These are phyloP conservation scores for Ptilodon capucinus DNA, from an alignment of 2,888 invertebrate genomes.

Conservation along the genomic window DNA sequence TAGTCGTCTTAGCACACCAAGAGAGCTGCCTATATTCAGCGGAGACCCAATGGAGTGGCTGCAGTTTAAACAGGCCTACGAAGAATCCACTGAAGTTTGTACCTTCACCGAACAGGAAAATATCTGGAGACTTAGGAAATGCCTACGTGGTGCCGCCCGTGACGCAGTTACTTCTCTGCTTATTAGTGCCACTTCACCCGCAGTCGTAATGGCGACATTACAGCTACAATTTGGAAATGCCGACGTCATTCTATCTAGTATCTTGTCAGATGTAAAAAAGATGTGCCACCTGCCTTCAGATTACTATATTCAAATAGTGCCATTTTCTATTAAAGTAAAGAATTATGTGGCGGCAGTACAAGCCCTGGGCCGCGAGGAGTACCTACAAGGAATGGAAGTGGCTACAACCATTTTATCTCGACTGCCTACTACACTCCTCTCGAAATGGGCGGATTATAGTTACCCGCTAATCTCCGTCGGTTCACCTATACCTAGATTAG, in stretches of 20 bases:
- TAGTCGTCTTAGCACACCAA: constrained; percentile 3
- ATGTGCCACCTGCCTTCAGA: constrained; percentile 8
- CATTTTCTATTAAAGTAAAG: constrained; percentile 21
- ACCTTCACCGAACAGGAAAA: constrained; percentile 16
- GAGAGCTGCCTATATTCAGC: constrained; percentile 4
- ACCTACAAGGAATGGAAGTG: constrained; percentile 13
- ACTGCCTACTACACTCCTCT: constrained; percentile 16
- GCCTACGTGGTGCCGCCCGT: constrained; percentile 14
- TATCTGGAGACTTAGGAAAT: constrained; percentile 16
- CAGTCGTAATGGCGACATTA: constrained; percentile 8
- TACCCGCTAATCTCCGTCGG: background rate
- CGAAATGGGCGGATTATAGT: constrained; percentile 32
- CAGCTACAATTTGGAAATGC: constrained; percentile 14
- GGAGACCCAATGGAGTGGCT: constrained; percentile 24
- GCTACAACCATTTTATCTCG: constrained; percentile 18
- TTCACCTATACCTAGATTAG: background rate
- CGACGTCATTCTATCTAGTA: background rate
- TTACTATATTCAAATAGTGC: constrained; percentile 23
- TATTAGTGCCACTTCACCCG: constrained; percentile 14
- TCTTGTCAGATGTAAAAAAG: constrained; percentile 3
- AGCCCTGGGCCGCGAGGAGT: constrained; percentile 13
- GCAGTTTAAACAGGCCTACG: constrained; percentile 5
- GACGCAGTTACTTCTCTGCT: constrained; percentile 17
- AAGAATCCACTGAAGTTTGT: constrained; percentile 17
- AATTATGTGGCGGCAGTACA: constrained; percentile 21